phyloP scores from a whole-genome alignment of 2,888 invertebrate genomes.

The Drosophila multiciliata region DNA sequence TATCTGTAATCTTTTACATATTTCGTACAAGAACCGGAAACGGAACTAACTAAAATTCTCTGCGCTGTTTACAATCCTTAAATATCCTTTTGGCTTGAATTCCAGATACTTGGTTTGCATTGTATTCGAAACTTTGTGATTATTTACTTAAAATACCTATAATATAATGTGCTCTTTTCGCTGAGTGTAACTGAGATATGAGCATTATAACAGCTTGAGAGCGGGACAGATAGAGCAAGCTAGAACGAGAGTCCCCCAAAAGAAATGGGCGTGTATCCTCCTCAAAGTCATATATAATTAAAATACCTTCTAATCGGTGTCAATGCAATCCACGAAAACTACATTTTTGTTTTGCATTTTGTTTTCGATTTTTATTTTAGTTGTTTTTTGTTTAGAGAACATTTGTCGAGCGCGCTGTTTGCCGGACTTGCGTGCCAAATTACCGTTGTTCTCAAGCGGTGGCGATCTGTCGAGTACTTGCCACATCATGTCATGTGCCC shows the following conservation, averaged over 20 bases:
- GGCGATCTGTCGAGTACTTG: slow-evolving; percentile 28
- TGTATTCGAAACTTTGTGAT: background rate
- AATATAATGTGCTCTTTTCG: background rate
- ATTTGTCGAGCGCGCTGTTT: slow-evolving; percentile 47
- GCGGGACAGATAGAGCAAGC: background rate
- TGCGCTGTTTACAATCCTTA: background rate
- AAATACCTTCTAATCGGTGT: slow-evolving; percentile 82
- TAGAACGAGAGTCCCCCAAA: slow-evolving; percentile 37
- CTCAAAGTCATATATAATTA: slow-evolving; percentile 83
- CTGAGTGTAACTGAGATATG: slow-evolving; percentile 14
- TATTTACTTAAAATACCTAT: background rate
- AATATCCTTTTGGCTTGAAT: background rate
- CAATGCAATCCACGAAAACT: slow-evolving; percentile 73
- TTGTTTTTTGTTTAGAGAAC: slow-evolving; percentile 45
- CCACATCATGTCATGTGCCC: slow-evolving; percentile 71
- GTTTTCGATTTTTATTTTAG: slow-evolving; percentile 1
- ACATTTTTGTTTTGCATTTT: slow-evolving; percentile 30
- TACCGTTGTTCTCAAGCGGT: slow-evolving; percentile 7
- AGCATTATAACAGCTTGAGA: background rate
- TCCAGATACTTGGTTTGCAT: background rate
- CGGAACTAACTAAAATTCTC: background rate
- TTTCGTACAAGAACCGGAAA: background rate
- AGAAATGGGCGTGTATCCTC: slow-evolving; percentile 56
- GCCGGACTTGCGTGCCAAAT: slow-evolving; percentile 63
- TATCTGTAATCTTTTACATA: too few species aligned